A percentile compares a stretch with the other conserved stretches of the same genome.
These are phyloP conservation scores for Orthonyx spaldingii DNA, from an alignment of 2,113 vertebrate genomes.

Conservation along the genomic window DNA sequence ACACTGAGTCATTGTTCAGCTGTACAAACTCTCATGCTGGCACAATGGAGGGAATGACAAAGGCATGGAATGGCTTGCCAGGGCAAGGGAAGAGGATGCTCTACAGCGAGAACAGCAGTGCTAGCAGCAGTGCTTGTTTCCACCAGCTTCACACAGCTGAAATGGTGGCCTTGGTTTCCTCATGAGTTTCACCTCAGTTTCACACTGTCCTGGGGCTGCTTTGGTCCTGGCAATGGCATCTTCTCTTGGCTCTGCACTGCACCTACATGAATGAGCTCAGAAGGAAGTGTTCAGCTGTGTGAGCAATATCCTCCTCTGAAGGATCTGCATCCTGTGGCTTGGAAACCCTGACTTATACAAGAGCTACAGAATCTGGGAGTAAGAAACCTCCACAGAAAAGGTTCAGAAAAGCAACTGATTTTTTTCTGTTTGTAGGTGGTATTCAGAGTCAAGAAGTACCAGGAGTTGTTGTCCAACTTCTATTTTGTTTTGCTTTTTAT, in stretches of 20 bases:
- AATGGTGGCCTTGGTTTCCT: not conserved
- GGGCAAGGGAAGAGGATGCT: not conserved
- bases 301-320: not conserved
- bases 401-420: not conserved
- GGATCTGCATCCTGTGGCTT: not conserved
- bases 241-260: not conserved
- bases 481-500: not conserved
- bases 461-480: not conserved
- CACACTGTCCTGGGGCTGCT: not conserved
- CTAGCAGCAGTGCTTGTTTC: not conserved
- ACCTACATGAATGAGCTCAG: rapidly evolving
- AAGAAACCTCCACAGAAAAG: not conserved
- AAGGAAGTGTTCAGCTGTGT: not conserved
- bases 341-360: not conserved
- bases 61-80: not conserved
- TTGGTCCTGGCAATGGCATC: not conserved
- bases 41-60: conserved; percentile 10
- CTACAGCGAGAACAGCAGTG: not conserved
- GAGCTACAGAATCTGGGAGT: not conserved
- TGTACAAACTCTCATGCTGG: conserved; percentile 13
- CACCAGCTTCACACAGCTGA: not conserved
- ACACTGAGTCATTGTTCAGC: conserved; percentile 27
- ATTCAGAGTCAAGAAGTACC: not conserved
- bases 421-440: not conserved
- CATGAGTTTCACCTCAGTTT: not conserved